Evolutionary conservation across 92 coral and sea anemone genomes (phyloP).

Genomic region (Nematostella vectensis): DNA sequence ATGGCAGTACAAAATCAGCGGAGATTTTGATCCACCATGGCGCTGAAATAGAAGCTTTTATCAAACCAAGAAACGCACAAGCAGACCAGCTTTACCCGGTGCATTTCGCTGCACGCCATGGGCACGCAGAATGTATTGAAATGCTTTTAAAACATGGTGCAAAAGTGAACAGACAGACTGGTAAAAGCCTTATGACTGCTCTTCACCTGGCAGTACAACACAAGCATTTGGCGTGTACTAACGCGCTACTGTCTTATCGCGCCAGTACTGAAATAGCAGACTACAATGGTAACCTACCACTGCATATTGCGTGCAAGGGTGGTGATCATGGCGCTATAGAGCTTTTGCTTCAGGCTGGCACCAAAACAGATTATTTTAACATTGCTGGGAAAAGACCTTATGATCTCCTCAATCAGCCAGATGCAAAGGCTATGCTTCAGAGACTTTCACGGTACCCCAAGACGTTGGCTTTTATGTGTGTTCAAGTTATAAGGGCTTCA

Average conservation of each 20-base stretch:
- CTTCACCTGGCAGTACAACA: slow-evolving; percentile 35
- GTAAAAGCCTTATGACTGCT: slow-evolving; percentile 22
- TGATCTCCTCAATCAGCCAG: slow-evolving; percentile 18
- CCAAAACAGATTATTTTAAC: slow-evolving; percentile 19
- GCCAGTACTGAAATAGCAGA: slow-evolving; percentile 22
- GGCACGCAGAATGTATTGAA: slow-evolving; percentile 42
- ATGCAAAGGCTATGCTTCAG: slow-evolving; percentile 18
- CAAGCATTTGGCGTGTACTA: slow-evolving; percentile 27
- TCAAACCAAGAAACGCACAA: slow-evolving; percentile 21
- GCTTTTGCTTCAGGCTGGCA: slow-evolving; percentile 43
- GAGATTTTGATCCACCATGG: slow-evolving; percentile 33
- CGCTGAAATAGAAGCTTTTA: slow-evolving; percentile 27
- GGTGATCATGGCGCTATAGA: slow-evolving; percentile 24
- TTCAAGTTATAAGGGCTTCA: slow-evolving; percentile 18
- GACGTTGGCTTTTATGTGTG: slow-evolving; percentile 22
- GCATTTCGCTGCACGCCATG: slow-evolving; percentile 56
- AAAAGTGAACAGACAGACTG: slow-evolving; percentile 23
- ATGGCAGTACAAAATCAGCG: slow-evolving; percentile 38
- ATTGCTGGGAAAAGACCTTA: slow-evolving; percentile 25
- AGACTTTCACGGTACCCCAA: slow-evolving; percentile 27
- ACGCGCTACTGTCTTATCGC: slow-evolving; percentile 19
- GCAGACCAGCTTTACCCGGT: slow-evolving; percentile 42
- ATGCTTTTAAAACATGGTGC: slow-evolving; percentile 35
- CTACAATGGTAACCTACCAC: slow-evolving; percentile 37
- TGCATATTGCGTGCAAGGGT: slow-evolving; percentile 30